These are phyloP conservation scores for Vespertilio murinus DNA, from an alignment of 2,797 vertebrate genomes.

Conservation along the genomic window DNA sequence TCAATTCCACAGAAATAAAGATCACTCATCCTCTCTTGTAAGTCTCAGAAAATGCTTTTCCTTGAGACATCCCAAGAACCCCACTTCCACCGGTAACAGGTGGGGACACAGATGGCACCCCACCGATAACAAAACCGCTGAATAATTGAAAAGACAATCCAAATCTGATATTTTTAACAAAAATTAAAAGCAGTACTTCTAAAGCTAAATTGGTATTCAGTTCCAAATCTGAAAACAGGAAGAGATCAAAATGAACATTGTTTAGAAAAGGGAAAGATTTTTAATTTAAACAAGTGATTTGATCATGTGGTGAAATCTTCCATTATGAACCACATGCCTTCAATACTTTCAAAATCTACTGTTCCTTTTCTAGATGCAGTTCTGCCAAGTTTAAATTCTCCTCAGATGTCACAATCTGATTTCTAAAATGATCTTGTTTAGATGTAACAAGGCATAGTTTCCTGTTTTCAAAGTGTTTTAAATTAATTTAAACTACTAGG, in stretches of 20 bases:
- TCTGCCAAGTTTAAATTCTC: constrained; percentile 45
- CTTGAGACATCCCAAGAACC: background rate
- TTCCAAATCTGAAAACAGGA: constrained; percentile 11
- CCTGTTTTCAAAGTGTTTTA: constrained; percentile 23
- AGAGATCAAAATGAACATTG: background rate
- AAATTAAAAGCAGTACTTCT: constrained; percentile 4
- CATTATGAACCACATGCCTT: background rate
- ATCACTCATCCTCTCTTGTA: background rate
- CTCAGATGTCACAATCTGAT: constrained; percentile 51
- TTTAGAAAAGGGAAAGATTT: constrained; percentile 13
- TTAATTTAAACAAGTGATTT: constrained; percentile 32
- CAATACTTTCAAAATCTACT: constrained; percentile 18
- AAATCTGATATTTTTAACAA: background rate
- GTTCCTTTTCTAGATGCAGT: constrained; percentile 22
- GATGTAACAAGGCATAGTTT: background rate
- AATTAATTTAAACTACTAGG: background rate
- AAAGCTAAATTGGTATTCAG: background rate
- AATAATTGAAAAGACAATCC: constrained; percentile 1
- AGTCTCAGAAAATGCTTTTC: background rate
- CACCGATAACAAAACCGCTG: background rate
- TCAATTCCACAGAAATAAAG: background rate
- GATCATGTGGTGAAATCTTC: background rate
- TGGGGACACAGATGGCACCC: background rate
- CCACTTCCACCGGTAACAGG: background rate
- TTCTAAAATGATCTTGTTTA: constrained; percentile 36